Evolutionary conservation across 2,888 invertebrate species (phyloP).

Genomic region (Ommatoiulus sabulosus): DNA sequence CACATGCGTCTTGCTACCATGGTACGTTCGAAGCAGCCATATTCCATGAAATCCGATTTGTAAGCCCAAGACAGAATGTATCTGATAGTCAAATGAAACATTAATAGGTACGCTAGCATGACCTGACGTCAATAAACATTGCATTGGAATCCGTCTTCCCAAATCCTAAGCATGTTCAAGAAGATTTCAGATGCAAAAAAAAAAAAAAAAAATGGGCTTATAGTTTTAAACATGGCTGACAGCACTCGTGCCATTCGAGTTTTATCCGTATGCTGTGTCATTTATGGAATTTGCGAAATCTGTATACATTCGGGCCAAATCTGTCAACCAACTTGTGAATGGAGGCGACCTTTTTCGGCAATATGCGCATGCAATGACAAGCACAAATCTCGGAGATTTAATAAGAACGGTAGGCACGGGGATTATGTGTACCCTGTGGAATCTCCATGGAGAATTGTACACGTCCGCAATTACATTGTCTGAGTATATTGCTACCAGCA

Average conservation of each 20-base stretch:
- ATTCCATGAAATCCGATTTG: background rate
- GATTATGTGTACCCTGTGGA: background rate
- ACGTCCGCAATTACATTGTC: background rate
- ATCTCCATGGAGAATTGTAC: background rate
- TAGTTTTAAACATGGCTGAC: background rate
- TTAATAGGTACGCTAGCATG: background rate
- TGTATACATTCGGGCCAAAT: background rate
- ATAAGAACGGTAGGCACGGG: background rate
- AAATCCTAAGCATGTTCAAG: too few relatives aligned
- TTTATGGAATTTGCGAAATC: background rate
- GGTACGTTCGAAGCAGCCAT: background rate
- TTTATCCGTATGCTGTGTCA: background rate
- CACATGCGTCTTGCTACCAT: background rate
- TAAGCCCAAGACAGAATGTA: background rate
- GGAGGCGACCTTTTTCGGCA: background rate
- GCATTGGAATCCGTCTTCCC: background rate
- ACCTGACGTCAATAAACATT: background rate
- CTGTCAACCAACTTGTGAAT: background rate
- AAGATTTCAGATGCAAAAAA: background rate
- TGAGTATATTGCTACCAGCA: background rate
- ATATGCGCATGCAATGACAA: background rate
- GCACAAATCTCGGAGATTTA: background rate
- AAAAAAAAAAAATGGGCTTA: too few relatives aligned
- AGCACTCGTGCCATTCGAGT: background rate
- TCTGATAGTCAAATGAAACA: background rate